Conservation (phyloP, 2,797 vertebrate genomes). For the Rhinoraja longicauda region DNA sequence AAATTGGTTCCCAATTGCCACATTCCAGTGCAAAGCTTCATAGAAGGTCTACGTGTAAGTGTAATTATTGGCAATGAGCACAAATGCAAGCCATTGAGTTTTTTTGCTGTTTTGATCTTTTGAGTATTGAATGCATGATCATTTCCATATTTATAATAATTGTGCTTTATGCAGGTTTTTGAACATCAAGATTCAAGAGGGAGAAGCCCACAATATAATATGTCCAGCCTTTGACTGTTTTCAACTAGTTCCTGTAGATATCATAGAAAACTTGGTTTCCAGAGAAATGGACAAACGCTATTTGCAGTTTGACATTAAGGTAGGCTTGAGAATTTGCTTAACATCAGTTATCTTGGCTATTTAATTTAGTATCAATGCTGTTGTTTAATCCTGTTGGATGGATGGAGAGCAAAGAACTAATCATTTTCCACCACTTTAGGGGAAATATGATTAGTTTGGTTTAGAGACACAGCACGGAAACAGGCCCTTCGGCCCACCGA, state of each 20-base stretch:
- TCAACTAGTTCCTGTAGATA: constrained; percentile 94
- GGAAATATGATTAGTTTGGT: no score
- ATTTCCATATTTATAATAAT: background rate
- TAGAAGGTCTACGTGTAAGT: background rate
- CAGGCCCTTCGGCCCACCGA: no score
- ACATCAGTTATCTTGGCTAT: background rate
- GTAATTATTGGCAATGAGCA: background rate
- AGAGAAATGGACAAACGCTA: constrained; percentile 98
- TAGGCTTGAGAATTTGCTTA: constrained; percentile 45
- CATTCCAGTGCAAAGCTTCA: background rate
- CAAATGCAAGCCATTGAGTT: background rate
- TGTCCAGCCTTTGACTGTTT: constrained; percentile 96
- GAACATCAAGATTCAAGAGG: constrained; percentile 97
- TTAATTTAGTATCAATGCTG: background rate
- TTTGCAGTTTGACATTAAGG: constrained; percentile 98
- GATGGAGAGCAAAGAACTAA: no score
- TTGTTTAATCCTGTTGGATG: background rate
- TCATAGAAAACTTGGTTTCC: constrained; percentile 96
- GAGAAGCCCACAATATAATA: constrained; percentile 98
- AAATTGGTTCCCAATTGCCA: background rate
- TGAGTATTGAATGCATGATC: background rate
- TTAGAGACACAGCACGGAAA: no score
- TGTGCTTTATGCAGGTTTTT: constrained; percentile 71
- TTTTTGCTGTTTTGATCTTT: background rate
- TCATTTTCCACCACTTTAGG: no score